These are phyloP conservation scores for Arbacia lixula DNA, from an alignment of 53 echinoderm and acorn worm species.

Conservation along the genomic window DNA sequence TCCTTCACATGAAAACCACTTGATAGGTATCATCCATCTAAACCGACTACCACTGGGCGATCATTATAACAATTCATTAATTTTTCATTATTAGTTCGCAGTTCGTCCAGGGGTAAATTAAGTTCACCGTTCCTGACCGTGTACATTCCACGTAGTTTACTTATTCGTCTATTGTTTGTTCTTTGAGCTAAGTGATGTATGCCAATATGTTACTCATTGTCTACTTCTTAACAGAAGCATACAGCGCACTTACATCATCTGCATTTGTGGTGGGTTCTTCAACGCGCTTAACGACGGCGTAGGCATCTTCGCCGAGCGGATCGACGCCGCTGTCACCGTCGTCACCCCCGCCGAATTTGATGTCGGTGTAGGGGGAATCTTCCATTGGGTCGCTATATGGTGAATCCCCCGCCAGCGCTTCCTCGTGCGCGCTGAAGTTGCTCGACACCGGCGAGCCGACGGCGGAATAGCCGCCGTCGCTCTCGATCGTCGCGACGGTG, in stretches of 20 bases:
- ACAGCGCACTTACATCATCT: conserved; percentile 13
- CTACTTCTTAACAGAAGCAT: conserved; percentile 32
- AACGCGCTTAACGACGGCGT: conserved; percentile 31
- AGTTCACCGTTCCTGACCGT: no score
- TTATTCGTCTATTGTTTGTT: no score
- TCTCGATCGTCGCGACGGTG: conserved; percentile 20
- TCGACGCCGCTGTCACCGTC: background rate
- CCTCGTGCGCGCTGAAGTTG: conserved; percentile 29
- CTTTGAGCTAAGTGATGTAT: no score
- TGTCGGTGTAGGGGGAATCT: conserved; percentile 17
- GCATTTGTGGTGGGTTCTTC: background rate
- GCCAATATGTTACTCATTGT: no score
- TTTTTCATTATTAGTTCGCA: no score
- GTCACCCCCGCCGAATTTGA: background rate
- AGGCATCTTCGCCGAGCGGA: conserved; percentile 11
- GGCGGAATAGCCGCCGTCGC: conserved; percentile 29
- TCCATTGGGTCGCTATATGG: no score
- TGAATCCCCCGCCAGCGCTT: conserved; percentile 12
- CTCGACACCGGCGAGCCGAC: conserved; percentile 22
- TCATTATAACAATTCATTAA: no score
- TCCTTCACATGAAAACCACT: no score
- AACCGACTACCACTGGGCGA: no score
- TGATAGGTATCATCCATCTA: no score
- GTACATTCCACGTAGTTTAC: no score
- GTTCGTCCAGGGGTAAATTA: no score